These are phyloP conservation scores for Choloepus hoffmanni DNA, from an alignment of 2,113 vertebrate genomes.

Conservation along the genomic window DNA sequence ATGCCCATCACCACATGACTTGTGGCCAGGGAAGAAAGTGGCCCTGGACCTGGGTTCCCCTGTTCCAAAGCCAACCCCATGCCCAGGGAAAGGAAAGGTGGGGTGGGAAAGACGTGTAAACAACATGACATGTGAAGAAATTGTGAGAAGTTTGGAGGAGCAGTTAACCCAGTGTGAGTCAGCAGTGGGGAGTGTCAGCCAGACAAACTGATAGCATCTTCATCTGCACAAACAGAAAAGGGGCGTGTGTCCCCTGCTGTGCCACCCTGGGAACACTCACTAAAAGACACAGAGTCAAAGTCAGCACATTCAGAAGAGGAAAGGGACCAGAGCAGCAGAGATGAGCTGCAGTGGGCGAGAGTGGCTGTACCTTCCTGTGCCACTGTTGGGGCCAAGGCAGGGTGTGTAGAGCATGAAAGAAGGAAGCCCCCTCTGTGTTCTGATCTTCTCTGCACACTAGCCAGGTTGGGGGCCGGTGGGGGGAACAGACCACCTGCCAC, in stretches of 20 bases:
- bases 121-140: background rate
- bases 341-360: background rate
- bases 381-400: too few relatives aligned
- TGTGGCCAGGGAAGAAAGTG: background rate
- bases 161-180: background rate
- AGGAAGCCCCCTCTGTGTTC: background rate
- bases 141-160: background rate
- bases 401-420: background rate
- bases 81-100: background rate
- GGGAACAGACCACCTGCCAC: background rate
- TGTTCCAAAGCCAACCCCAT: background rate
- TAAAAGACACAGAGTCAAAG: background rate
- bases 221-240: background rate
- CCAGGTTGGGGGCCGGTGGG: too few relatives aligned
- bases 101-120: background rate
- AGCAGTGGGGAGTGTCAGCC: background rate
- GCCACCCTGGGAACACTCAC: background rate
- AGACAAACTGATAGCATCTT: background rate
- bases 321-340: background rate
- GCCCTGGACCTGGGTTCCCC: background rate
- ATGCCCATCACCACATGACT: background rate
- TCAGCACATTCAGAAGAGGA: background rate
- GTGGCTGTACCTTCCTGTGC: background rate
- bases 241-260: background rate
- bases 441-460: background rate